Percentiles rank a stretch among this genome's conserved stretches.
phyloP scores from a whole-genome alignment of 2,888 invertebrate species.

The Perdita meconis region DNA sequence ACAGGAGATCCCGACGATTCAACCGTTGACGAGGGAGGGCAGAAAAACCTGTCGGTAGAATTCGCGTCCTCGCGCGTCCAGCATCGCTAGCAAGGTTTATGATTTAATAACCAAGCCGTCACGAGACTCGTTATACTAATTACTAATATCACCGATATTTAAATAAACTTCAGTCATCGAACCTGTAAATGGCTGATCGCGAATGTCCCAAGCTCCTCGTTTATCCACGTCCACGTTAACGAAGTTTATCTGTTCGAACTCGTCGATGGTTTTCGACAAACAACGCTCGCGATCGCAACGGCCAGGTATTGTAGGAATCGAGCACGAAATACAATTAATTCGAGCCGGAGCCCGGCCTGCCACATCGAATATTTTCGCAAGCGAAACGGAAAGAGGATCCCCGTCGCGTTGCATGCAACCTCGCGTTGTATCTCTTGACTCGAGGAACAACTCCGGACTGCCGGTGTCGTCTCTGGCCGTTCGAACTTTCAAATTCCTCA shows the following conservation, averaged over 20 bases:
- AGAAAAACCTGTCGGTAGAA: constrained; percentile 27
- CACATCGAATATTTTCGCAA: constrained; percentile 13
- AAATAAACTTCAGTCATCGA: constrained; percentile 62
- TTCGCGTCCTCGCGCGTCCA: neutral
- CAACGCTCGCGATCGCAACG: neutral
- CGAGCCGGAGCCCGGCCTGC: neutral
- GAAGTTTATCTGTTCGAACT: constrained; percentile 32
- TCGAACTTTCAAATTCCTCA: constrained; percentile 42
- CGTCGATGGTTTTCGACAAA: constrained; percentile 12
- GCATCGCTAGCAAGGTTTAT: constrained; percentile 31
- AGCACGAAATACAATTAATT: neutral
- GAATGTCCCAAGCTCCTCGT: constrained; percentile 23
- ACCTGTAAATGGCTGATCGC: constrained; percentile 43
- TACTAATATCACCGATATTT: constrained; percentile 66
- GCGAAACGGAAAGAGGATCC: neutral
- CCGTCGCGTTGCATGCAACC: neutral
- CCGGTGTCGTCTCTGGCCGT: neutral
- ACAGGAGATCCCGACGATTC: constrained; percentile 45
- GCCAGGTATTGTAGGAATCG: neutral
- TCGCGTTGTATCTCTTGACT: constrained; percentile 1
- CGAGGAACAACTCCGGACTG: constrained; percentile 4
- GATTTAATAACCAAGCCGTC: constrained; percentile 63
- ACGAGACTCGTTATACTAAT: constrained; percentile 70
- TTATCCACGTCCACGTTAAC: constrained; percentile 26
- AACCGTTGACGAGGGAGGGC: constrained; percentile 45